Percentiles rank a stretch among this genome's conserved stretches.
Evolutionary conservation across 2,888 invertebrate species (phyloP).

Genomic region (Chironomus tentans): DNA sequence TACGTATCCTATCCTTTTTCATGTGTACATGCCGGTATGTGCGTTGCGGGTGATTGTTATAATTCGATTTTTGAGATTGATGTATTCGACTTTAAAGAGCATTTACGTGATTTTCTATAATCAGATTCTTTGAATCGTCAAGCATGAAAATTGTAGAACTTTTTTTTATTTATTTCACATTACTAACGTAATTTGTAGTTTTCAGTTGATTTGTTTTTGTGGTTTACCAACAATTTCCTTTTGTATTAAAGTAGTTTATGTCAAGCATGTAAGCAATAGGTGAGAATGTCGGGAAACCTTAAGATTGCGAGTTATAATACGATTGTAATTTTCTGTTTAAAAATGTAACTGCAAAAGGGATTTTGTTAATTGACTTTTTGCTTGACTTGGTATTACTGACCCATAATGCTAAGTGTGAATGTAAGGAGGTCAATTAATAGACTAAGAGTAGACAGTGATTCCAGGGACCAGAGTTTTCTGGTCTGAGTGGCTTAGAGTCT

Average conservation of each 20-base stretch:
- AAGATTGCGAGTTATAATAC: not conserved
- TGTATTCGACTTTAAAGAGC: constrained; percentile 4
- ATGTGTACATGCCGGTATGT: not conserved
- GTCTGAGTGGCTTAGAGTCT: too few species aligned
- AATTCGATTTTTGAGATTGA: constrained; percentile 14
- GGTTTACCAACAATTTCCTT: not conserved
- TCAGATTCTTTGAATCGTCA: constrained; percentile 4
- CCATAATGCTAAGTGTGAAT: too few species aligned
- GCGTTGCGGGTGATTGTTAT: not conserved
- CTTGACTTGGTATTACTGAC: too few species aligned
- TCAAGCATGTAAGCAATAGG: not conserved
- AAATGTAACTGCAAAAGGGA: not conserved
- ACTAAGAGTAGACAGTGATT: too few species aligned
- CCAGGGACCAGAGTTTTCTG: too few species aligned
- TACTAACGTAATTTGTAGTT: not conserved
- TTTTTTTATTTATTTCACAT: not conserved
- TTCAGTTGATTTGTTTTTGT: not conserved
- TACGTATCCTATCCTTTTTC: not conserved
- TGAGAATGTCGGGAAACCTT: not conserved
- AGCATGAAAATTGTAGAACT: not conserved
- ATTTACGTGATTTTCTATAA: constrained; percentile 16
- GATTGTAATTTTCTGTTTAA: not conserved
- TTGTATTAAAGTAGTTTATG: not conserved
- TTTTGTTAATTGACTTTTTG: not conserved
- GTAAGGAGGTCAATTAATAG: too few species aligned